Base-by-base conservation (phyloP, 2,888 invertebrate species). In the Lissonota sp. region DNA sequence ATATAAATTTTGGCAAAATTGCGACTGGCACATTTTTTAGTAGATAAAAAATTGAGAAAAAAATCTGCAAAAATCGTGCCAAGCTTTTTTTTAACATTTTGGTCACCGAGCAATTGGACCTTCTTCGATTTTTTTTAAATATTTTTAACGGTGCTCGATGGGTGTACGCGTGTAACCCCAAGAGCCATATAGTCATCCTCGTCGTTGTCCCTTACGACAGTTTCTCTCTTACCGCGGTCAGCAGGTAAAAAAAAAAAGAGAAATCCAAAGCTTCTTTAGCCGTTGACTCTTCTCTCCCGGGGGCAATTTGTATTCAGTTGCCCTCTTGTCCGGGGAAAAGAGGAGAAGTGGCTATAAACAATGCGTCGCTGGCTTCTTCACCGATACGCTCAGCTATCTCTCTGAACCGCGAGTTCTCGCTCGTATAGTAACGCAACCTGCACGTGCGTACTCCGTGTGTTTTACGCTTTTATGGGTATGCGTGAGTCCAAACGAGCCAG, bases 301-400 rank as follows among this genome's bases (percentile, higher is more conserved):
- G 10, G 80, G 85, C 87, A 88, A 92, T 92, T 92, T 91, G 91
- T 92, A 92, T 92, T 90, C 92, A 87, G 87, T 82, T 86, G 87
- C 84, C 81, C 86, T 84, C 85, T 87, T 88, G 91, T 87, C 90
- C 26, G 3, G 90, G 87, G 87, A 87, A 89, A 90, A 90, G 88
- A 90, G 89, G 89, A 90, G 91, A 91, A 90, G 90, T 88, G 90
- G 90, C 90, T 90, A 92, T 91, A 92, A 92, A 92, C 92, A 91
- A 92, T 90, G 91, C 88, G 90, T 89, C 89, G 79, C 66, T 81
- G 77, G 90, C 85, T 88, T 87, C 86, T 89, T 86, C 87, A 88
- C 90, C 91, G 88, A 90, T 90, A 88, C 89, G 86, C 88, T 81
- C 86, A 86, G 83, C 87, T 86, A 90, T 89, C 89, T 86, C 87